A percentile compares a stretch with the other conserved stretches of the same genome.
phyloP scores from a whole-genome alignment of 1,140 invertebrate species.

The Tetraneura akinire region DNA sequence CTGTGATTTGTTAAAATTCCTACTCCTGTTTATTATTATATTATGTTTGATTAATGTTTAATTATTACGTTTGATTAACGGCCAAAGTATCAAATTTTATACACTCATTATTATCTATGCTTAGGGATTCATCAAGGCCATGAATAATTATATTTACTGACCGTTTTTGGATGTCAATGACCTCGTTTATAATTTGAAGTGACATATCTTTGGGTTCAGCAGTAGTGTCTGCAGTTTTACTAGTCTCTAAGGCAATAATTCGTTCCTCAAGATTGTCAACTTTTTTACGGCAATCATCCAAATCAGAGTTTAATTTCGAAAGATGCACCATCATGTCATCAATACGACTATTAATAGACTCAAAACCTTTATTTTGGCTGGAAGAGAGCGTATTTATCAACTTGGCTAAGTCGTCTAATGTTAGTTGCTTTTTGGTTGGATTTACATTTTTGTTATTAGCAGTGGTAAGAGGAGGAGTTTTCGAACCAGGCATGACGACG shows the following conservation, averaged over 20 bases:
- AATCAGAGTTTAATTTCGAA: background rate
- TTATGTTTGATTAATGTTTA: no score
- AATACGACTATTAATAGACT: background rate
- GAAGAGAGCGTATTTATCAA: background rate
- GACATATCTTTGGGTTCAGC: background rate
- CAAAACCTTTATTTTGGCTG: background rate
- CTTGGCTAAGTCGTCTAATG: background rate
- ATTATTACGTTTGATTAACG: no score
- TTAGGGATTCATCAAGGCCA: background rate
- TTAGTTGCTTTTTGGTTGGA: background rate
- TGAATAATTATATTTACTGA: background rate
- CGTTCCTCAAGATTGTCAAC: background rate
- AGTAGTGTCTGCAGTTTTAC: background rate
- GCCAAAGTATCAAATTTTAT: background rate
- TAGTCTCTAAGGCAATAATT: background rate
- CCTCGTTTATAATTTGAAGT: background rate
- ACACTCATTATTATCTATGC: background rate
- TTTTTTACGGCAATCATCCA: background rate
- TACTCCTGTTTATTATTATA: no score
- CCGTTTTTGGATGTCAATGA: no score
- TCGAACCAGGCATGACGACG: background rate
- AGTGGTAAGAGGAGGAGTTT: background rate
- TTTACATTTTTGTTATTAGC: background rate
- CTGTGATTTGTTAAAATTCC: no score
- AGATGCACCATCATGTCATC: background rate